Base-by-base conservation (phyloP, 2,888 invertebrate species). In the Acrobasis repandana region DNA sequence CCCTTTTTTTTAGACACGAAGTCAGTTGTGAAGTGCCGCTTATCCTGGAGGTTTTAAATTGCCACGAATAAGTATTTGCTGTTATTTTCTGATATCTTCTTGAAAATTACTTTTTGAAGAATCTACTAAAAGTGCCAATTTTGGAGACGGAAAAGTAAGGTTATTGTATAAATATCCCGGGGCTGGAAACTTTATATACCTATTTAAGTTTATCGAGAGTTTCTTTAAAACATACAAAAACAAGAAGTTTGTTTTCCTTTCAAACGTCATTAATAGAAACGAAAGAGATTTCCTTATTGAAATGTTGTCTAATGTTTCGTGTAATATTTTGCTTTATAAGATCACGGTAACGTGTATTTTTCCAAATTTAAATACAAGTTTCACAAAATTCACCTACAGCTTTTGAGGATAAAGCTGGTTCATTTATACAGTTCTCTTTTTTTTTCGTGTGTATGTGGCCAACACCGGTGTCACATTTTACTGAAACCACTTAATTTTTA, bases 101-200 rank as follows among this genome's bases (percentile, higher is more conserved):
- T 67, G 63, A 38, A 52, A 61, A 64, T 63, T 59, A 65, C 65
- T 65, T 63, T 61, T 62, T 66, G 63, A 62, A 66, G 67, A 36
- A 57, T 56, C 58, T 49, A 59, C 57, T 60, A 48, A 56, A 47
- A 59, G 60, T 43, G 64, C 67, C 63, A 66, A 65, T 70, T 71
- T 68, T 62, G 62, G 50, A 43, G 58, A 67, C 67, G 65, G 65
- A 66, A 72, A 72, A 76, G 75, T 70, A 71, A 69, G 74, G 71
- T 77, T 80, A 80, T 83, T 82, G 81, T 78, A 80, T 80, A 83
- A 84, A 83, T 80, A 83, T 75, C 71, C 66, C 64, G 68, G 62
- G 66, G 67, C 64, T 68, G 68, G 63, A 70, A 82, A 82, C 75
- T 80, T 77, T 66, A 68, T 56, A 61, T 66, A 77, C 79, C n/a